Evolutionary conservation across 1,140 invertebrate species (phyloP).

Genomic region (Helicoverpa zea): DNA sequence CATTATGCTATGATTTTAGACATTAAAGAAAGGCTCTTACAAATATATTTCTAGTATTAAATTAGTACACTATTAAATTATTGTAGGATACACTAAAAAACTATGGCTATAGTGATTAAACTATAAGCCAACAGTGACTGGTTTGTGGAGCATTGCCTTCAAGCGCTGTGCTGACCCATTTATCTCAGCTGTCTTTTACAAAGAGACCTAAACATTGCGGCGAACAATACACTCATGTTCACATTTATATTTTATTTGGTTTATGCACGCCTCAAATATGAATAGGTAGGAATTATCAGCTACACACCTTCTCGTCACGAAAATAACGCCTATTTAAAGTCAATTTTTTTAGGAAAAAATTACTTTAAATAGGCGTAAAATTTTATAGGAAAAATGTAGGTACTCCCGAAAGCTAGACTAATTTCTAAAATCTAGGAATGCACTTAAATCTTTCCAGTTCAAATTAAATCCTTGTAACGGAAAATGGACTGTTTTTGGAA

Average conservation of each 20-base stretch:
- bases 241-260: conserved; percentile 19
- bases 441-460: no score
- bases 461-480: no score
- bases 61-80: no score
- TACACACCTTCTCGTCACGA: no score
- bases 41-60: no score
- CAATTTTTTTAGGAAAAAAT: no score
- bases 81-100: neutral
- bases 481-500: no score
- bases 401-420: neutral
- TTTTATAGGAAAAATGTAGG: no score
- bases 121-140: neutral
- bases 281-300: neutral
- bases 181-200: conserved; percentile 39
- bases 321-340: no score
- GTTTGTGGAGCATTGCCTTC: conserved; percentile 22
- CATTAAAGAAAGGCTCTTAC: neutral
- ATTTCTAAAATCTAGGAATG: neutral
- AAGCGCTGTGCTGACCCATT: conserved; percentile 28
- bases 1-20: neutral
- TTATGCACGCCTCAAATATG: neutral
- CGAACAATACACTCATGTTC: conserved; percentile 18
- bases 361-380: no score
- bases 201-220: conserved; percentile 35
- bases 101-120: neutral